Evolutionary conservation across 2,888 invertebrate genomes (phyloP).

Genomic region (Agrochola lychnidis): DNA sequence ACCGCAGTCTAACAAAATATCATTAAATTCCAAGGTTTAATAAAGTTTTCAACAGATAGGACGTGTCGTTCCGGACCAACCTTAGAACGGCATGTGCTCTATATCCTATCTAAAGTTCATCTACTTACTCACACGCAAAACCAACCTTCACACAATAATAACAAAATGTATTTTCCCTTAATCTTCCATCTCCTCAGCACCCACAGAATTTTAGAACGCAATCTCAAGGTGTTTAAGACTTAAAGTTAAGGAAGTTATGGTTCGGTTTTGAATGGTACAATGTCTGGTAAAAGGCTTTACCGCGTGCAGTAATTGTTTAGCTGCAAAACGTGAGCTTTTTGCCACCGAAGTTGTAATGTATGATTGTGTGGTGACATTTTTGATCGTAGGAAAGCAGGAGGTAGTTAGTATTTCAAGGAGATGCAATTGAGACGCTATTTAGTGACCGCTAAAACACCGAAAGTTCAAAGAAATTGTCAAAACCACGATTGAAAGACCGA

Average conservation of each 20-base stretch:
- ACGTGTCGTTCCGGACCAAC: conserved; percentile 69
- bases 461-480: too few relatives aligned
- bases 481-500: too few relatives aligned
- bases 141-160: rapidly evolving
- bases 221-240: background rate
- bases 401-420: background rate
- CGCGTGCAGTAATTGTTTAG: conserved; percentile 65
- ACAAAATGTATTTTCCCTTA: conserved; percentile 5
- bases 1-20: conserved; percentile 49
- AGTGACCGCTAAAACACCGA: too few relatives aligned
- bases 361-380: conserved; percentile 61
- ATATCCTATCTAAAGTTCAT: conserved; percentile 72
- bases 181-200: background rate
- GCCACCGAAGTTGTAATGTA: conserved; percentile 60
- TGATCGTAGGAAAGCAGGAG: conserved; percentile 35
- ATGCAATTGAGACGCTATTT: too few relatives aligned
- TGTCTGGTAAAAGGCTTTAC: conserved; percentile 56
- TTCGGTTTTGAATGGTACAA: conserved; percentile 17
- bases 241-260: rapidly evolving
- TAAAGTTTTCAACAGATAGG: conserved; percentile 55
- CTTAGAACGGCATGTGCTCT: conserved; percentile 70
- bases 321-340: conserved; percentile 67
- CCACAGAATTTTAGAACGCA: background rate
- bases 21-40: conserved; percentile 62
- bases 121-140: conserved; percentile 18